Base-by-base conservation (phyloP, 2,888 invertebrate genomes). In the Copidosoma aretas region DNA sequence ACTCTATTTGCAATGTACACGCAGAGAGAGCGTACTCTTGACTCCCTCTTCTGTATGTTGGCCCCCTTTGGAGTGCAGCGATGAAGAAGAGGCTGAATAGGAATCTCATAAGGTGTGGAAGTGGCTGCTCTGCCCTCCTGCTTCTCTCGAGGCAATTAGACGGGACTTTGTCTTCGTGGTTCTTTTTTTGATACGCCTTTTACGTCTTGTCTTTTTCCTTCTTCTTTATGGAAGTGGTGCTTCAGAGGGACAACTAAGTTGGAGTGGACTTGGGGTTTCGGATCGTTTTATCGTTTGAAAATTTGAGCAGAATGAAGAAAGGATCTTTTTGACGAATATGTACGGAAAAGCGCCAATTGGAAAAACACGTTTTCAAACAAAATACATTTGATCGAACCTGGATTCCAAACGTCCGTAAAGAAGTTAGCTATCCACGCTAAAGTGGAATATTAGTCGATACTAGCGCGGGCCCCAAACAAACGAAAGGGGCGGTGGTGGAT, bases 401-500 rank as follows among this genome's bases (percentile, higher is more conserved):
- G 8, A 32, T 32, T 32, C 32, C 32, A 32, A 32, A 8, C 32
- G 32, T 32, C 32, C 32, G 8, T 32, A n/a, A n/a, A 32, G 32
- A 32, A 32, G 3, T 32, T 32, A 32, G 32, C 32, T 22, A n/a
- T 54, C 46, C 32, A 14, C 32, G 22, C 15, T 24, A 39, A 52
- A 41, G 58, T 64, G 64, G 58, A 64, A 64, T 64, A 64, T 64
- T 64, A 58, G 58, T 24, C 51, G 17, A 22, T 21, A 21, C 19
- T 46, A 19, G 19, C 17, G 54, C 54, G 49, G 39, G 32, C 19
- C 41, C 14, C 15, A 72, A 72, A 69, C 75, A 75, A 76, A 76
- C 75, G 72, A 63, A 68, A 68, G 68, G 73, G 72, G 71, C 72
- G 71, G 73, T 71, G 71, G 72, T 69, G 71, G 17, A 39, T 59